Evolutionary conservation across 2,797 vertebrate species (phyloP), one percentile per base, ranked within the genome.

Genomic region (Psittacula echo): DNA sequence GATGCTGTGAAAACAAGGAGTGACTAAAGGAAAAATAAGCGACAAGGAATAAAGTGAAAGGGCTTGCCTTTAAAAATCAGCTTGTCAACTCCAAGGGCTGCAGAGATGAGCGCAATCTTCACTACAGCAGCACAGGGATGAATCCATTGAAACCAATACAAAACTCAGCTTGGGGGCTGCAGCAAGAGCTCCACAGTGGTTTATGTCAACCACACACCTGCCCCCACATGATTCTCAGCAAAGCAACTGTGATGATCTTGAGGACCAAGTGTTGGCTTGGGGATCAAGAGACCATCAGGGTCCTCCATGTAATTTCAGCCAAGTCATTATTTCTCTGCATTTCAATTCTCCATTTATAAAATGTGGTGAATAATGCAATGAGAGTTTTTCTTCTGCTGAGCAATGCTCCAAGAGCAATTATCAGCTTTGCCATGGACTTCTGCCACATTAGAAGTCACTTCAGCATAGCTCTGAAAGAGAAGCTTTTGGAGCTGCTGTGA

Each of bases 1-100:
- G 39, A 51, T 82, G 64, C 80, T 85, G 45, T 85, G 74, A 87
- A 94, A 88, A 86, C 85, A 88, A 66, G 66, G 37, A 85, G 45
- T 27, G 41, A 88, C 83, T 64, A 51, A 79, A 60, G 37, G 47
- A 79, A 86, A 75, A 94, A 29, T 16, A 66, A 16, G 10, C 39
- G 51, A 66, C 17, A 21, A 51, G 45, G 32, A 66, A 79, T 34
- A 50, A 73, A 91, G 61, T 21, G 27, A 53, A 85, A 79, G 41
- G 48, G 24, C 37, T 85, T 85, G 64, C 54, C 51, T 84, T 82
- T 74, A 41, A 73, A 79, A 94, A 71, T 9, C 45, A 70, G 24
- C 66, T 76, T 41, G 30, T 47, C 54, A 23, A n/a, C 17, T 77
- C 29, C 18, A 20, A 79, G 45, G 67, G 50, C 77, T 71, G 67